phyloP scores from a whole-genome alignment of 2,888 invertebrate genomes.

The Mythimna albipuncta region DNA sequence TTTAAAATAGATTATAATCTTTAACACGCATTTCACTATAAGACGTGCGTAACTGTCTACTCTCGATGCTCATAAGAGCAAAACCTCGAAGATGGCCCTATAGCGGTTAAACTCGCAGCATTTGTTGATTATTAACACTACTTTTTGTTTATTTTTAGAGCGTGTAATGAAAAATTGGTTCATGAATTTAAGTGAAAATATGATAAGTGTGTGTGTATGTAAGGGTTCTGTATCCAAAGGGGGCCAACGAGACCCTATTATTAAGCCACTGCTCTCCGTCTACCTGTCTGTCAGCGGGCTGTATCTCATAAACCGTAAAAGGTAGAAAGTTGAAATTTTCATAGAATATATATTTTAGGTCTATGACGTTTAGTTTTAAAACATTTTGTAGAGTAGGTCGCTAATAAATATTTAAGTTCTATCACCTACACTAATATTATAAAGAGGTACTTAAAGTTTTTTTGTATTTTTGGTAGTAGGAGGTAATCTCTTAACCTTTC shows the following conservation, averaged over 20 bases:
- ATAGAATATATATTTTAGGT: too few species aligned
- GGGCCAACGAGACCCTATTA: too few species aligned
- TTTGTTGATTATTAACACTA: conserved; percentile 47
- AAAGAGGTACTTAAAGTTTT: too few species aligned
- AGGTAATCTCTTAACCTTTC: too few species aligned
- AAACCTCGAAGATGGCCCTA: conserved; percentile 45
- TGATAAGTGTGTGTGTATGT: neutral
- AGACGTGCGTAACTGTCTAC: conserved; percentile 2
- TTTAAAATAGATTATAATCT: conserved; percentile 57
- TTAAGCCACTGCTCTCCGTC: too few species aligned
- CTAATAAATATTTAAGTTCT: neutral
- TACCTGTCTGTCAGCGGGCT: too few species aligned
- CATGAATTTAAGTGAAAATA: neutral
- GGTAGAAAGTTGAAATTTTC: too few species aligned
- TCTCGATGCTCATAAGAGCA: conserved; percentile 45
- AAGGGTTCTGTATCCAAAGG: too few species aligned
- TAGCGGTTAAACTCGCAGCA: conserved; percentile 60
- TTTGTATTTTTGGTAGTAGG: too few species aligned
- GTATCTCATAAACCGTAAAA: too few species aligned
- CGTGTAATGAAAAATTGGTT: conserved; percentile 14
- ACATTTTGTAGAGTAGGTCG: neutral
- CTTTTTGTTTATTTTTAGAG: conserved; percentile 43
- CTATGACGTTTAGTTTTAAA: neutral
- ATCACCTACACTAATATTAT: neutral
- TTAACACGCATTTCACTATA: conserved; percentile 53